These are phyloP conservation scores for silkworm (Bombyx mori) DNA, from an alignment of 1,140 invertebrate genomes.

Conservation along the genomic window DNA sequence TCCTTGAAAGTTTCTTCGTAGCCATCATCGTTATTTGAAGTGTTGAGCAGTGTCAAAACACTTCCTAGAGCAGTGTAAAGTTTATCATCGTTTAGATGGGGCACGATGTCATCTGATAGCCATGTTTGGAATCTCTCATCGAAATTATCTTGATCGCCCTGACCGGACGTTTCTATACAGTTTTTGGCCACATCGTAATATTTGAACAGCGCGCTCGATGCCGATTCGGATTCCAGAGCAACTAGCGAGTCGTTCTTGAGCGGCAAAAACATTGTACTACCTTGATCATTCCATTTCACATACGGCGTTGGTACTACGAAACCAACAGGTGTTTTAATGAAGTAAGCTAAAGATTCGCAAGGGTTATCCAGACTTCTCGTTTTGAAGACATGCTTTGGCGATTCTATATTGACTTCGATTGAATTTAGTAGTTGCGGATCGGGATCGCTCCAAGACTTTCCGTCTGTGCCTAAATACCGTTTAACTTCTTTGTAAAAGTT, in stretches of 20 bases:
- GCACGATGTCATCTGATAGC: slow-evolving; percentile 34
- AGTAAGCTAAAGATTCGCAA: slow-evolving; percentile 37
- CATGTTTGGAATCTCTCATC: slow-evolving; percentile 44
- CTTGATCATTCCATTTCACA: slow-evolving; percentile 37
- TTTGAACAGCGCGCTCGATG: slow-evolving; percentile 27
- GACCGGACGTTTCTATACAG: slow-evolving; percentile 26
- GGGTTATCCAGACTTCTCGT: slow-evolving; percentile 23
- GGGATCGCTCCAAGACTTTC: slow-evolving; percentile 31
- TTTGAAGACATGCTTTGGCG: slow-evolving; percentile 13
- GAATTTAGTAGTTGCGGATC: slow-evolving; percentile 26
- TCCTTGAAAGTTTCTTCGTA: slow-evolving; percentile 14
- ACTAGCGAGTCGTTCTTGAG: slow-evolving; percentile 37
- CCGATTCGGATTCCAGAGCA: slow-evolving; percentile 27
- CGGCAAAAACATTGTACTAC: slow-evolving; percentile 44
- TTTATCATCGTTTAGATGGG: slow-evolving; percentile 45
- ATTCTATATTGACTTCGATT: slow-evolving; percentile 35
- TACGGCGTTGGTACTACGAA: slow-evolving; percentile 34
- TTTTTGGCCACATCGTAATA: slow-evolving; percentile 44
- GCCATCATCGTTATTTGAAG: slow-evolving; percentile 20
- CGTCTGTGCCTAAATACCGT: slow-evolving; percentile 37
- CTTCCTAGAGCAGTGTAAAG: slow-evolving; percentile 42
- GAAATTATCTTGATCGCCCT: slow-evolving; percentile 23
- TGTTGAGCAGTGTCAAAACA: slow-evolving; percentile 39
- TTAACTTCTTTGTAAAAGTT: slow-evolving; percentile 39
- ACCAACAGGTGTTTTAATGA: slow-evolving; percentile 38